A percentile compares a stretch with the other conserved stretches of the same genome.
Evolutionary conservation across 2,888 invertebrate species (phyloP).

Genomic region (Rhagium mordax): DNA sequence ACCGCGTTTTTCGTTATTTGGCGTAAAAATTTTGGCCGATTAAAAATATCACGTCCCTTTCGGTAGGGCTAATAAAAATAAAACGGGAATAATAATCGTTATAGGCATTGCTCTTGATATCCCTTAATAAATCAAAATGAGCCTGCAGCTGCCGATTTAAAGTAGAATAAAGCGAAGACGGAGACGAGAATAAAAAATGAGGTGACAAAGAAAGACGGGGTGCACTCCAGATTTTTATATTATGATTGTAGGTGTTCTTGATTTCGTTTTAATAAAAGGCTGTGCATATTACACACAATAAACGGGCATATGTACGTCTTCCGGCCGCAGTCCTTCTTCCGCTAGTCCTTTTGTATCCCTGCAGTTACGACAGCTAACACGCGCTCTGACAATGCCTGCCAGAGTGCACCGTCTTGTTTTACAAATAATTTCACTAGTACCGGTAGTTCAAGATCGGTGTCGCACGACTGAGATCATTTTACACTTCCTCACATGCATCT

Average conservation of each 20-base stretch:
- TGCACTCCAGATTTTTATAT: slow-evolving; percentile 26
- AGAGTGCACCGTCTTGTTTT: slow-evolving; percentile 46
- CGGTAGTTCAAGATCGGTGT: slow-evolving; percentile 44
- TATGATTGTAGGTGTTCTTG: slow-evolving; percentile 51
- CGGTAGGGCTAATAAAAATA: slow-evolving; percentile 12
- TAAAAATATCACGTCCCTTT: neutral
- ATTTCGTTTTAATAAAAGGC: slow-evolving; percentile 48
- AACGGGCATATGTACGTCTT: slow-evolving; percentile 57
- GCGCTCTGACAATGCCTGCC: slow-evolving; percentile 42
- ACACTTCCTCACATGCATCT: slow-evolving; percentile 49
- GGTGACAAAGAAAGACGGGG: slow-evolving; percentile 36
- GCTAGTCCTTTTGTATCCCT: slow-evolving; percentile 52
- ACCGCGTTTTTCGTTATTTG: too few relatives aligned
- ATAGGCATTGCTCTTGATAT: neutral
- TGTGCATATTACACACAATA: slow-evolving; percentile 47
- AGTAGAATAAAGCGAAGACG: slow-evolving; percentile 14
- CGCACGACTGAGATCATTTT: slow-evolving; percentile 47
- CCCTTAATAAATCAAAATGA: slow-evolving; percentile 1
- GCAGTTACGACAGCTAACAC: slow-evolving; percentile 49
- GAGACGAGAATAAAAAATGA: slow-evolving; percentile 30
- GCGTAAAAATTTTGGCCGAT: neutral
- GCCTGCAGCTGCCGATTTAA: slow-evolving; percentile 12
- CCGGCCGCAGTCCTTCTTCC: slow-evolving; percentile 58
- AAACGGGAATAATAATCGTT: slow-evolving; percentile 5
- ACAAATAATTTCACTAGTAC: slow-evolving; percentile 46